Percentiles rank a stretch among this genome's conserved stretches.
These are phyloP conservation scores for Ceratoteleas bidentatus DNA, from an alignment of 1,140 invertebrate genomes.

Conservation along the genomic window DNA sequence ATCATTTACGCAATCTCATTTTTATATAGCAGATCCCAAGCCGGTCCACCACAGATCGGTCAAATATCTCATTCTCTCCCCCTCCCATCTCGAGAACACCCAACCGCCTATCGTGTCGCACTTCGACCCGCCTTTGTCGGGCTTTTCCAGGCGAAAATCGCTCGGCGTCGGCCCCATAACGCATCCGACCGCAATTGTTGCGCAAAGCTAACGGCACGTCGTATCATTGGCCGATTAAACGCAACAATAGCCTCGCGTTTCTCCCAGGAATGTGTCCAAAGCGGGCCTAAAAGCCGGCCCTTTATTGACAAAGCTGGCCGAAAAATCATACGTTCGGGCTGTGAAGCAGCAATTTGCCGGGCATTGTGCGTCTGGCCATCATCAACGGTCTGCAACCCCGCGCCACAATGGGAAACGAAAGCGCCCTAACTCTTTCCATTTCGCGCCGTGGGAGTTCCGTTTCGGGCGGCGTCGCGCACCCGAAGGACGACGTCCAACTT, in stretches of 20 bases:
- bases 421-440: conserved; percentile 44
- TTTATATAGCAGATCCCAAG: too few relatives aligned
- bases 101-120: too few relatives aligned
- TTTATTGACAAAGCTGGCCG: conserved; percentile 38
- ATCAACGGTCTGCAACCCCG: conserved; percentile 53
- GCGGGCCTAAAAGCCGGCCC: background rate
- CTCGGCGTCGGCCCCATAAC: background rate
- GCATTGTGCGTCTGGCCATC: conserved; percentile 36
- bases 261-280: conserved; percentile 28
- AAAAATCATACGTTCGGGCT: conserved; percentile 33
- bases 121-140: too few relatives aligned
- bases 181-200: conserved; percentile 5
- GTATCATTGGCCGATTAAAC: conserved; percentile 19
- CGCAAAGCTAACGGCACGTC: conserved; percentile 9
- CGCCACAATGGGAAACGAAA: conserved; percentile 62
- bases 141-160: conserved; percentile 4
- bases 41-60: too few relatives aligned
- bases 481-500: conserved; percentile 53
- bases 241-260: conserved; percentile 13
- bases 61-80: too few relatives aligned
- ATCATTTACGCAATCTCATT: too few relatives aligned
- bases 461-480: conserved; percentile 4
- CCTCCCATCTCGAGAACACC: too few relatives aligned
- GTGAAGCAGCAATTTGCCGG: conserved; percentile 32
- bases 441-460: conserved; percentile 60